Evolutionary conservation across 1,140 invertebrate genomes (phyloP), one percentile per base, ranked within the genome.

Genomic region (Micrasema minimum): DNA sequence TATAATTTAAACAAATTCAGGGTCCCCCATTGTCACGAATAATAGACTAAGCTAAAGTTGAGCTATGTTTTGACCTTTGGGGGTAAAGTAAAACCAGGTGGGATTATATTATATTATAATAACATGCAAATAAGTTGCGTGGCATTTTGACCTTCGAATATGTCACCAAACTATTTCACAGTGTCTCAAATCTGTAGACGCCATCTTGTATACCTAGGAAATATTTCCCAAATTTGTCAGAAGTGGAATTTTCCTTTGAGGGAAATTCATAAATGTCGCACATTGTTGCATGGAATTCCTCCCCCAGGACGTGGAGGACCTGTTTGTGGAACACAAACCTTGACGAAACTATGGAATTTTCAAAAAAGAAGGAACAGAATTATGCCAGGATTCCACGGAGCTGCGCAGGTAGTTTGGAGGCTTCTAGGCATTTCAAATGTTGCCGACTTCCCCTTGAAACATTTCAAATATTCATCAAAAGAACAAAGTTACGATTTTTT

Each of bases 261-360:
- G 18, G 18, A 41, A 59, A 59, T 43, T 59, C 55, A 59, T 59
- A 59, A 59, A 59, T 59, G 55, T 41, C 55, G 37, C 55, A 59
- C 55, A 59, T 59, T 59, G 35, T 41, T 59, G 37, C 55, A 59
- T 7, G 55, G 16, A 59, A 38, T 59, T n/a, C 55, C 35, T 14
- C 11, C 14, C 31, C 14, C 38, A 38, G n/a, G 14, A 38, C 9
- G 16, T 16, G 16, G 10, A 41, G 9, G 35, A 1, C 14, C 35
- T 41, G 35, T 59, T 38, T 59, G 22, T 7, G 55, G 35, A 41
- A 16, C 55, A 11, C 6, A 59, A 53, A 59, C 55, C 55, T 59
- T 59, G 37, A 59, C 55, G 55, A 59, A 59, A 38, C 10, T 59
- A 35, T 59, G 55, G 55, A 59, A 59, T 59, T 59, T 5, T 14